Evolutionary conservation across 1,140 invertebrate species (phyloP).

Genomic region (Oryctes rhinoceros): DNA sequence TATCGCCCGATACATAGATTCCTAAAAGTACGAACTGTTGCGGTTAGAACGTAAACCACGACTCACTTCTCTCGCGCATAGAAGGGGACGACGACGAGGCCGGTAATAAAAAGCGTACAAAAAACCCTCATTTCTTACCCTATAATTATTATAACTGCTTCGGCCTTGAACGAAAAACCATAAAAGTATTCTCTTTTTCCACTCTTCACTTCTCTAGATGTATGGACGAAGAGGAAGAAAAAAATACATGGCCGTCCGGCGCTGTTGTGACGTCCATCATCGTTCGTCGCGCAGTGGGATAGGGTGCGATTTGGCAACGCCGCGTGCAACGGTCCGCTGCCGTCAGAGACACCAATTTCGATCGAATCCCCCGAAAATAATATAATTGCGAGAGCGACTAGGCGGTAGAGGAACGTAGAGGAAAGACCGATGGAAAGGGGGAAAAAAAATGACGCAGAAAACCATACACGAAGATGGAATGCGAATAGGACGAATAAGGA

Average conservation of each 20-base stretch:
- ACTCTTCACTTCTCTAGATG: background rate
- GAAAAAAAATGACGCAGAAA: background rate
- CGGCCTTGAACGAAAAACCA: slow-evolving; percentile 31
- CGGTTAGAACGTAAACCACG: background rate
- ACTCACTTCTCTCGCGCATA: background rate
- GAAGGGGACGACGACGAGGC: background rate
- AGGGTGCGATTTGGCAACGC: background rate
- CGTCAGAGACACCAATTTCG: slow-evolving; percentile 38
- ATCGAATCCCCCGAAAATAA: slow-evolving; percentile 21
- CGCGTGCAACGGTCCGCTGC: background rate
- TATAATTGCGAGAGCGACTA: slow-evolving; percentile 33
- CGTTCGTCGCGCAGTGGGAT: background rate
- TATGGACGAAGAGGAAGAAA: background rate
- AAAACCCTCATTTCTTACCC: slow-evolving; percentile 33
- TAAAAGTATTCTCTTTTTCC: slow-evolving; percentile 27
- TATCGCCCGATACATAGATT: too few species aligned
- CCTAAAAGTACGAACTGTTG: background rate
- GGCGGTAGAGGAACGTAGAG: background rate
- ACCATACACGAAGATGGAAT: background rate
- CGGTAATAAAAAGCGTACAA: slow-evolving; percentile 30
- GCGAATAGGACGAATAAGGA: background rate
- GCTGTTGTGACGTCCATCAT: background rate
- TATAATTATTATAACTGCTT: slow-evolving; percentile 42
- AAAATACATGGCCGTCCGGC: background rate
- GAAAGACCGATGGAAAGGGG: background rate